Evolutionary conservation across 2,888 invertebrate species (phyloP), one percentile per base, ranked within the genome.

Genomic region (Tiphia femorata): DNA sequence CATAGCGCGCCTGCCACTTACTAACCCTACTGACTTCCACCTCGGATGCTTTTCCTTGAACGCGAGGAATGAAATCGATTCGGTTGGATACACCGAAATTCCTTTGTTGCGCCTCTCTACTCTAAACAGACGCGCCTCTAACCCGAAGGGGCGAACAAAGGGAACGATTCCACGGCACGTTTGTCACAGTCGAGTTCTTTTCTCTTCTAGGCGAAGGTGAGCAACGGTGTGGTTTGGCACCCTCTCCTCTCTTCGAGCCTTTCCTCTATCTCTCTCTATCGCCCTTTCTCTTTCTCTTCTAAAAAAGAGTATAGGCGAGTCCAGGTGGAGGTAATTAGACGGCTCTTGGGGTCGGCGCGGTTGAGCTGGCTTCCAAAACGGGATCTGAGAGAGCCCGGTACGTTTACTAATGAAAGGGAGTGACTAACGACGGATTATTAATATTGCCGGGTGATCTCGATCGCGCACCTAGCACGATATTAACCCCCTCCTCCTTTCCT

Each of bases 381-480:
- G 62, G 59, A 57, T 55, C 27, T 53, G n/a, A n/a, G n/a, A n/a
- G n/a, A n/a, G 52, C 49, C 54, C 58, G 55, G 42, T 56, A 43
- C 66, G 49, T 49, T 64, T 64, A 53, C 64, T 70, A 69, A 62
- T 62, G 59, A 67, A 70, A 61, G 59, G 62, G 61, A 69, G 61
- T 70, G 64, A 64, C 68, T 64, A 69, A 69, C 64, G 68, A 60
- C 64, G 47, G 68, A 71, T 70, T 67, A 69, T 69, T 69, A 69
- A 69, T 71, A 71, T 70, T 56, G 56, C 53, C 49, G 53, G 66
- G 48, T 41, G 67, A 70, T 68, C 67, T 70, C 56, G 68, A 68
- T 68, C 62, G 66, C 54, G 60, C 49, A 51, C 54, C 67, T 60
- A 67, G 53, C 63, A 60, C 52, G 59, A 55, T 57, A 59, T 61